phyloP scores from a whole-genome alignment of 2,888 invertebrate species.

The Pyrocoelia pectoralis region DNA sequence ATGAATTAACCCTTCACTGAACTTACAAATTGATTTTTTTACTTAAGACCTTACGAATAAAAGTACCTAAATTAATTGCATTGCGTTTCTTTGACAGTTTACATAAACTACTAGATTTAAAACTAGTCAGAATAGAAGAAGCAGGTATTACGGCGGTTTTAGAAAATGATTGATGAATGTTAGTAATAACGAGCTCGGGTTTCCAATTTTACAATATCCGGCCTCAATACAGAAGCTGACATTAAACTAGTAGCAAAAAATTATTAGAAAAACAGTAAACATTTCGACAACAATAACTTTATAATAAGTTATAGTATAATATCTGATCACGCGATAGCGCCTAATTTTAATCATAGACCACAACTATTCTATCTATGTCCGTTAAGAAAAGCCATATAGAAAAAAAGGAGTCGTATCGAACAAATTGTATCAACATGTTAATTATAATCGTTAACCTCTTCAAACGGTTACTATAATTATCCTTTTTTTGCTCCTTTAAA shows the following conservation, averaged over 20 bases:
- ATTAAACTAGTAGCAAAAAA: constrained; percentile 26
- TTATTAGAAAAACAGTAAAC: constrained; percentile 25
- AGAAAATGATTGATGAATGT: constrained; percentile 47
- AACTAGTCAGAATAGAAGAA: not conserved
- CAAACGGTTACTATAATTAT: not conserved
- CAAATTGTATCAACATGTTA: not conserved
- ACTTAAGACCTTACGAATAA: not conserved
- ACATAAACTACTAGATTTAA: not conserved
- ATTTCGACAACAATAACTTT: constrained; percentile 30
- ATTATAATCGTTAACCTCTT: not conserved
- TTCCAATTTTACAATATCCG: constrained; percentile 48
- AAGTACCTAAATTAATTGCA: too few species aligned
- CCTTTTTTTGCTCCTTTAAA: too few species aligned
- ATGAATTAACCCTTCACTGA: constrained; percentile 17
- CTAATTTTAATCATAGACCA: constrained; percentile 23
- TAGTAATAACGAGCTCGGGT: constrained; percentile 34
- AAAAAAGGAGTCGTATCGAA: not conserved
- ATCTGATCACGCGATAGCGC: constrained; percentile 23
- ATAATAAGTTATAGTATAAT: constrained; percentile 16
- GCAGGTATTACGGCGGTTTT: constrained; percentile 11
- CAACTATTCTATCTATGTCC: constrained; percentile 32
- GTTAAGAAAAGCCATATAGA: constrained; percentile 4
- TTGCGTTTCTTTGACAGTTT: too few species aligned
- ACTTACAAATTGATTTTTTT: constrained; percentile 10
- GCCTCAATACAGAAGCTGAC: constrained; percentile 35